Evolutionary conservation across 64 coral and sea anemone species (phyloP), one percentile per base, ranked within the genome.

Genomic region (Montipora cactus): DNA sequence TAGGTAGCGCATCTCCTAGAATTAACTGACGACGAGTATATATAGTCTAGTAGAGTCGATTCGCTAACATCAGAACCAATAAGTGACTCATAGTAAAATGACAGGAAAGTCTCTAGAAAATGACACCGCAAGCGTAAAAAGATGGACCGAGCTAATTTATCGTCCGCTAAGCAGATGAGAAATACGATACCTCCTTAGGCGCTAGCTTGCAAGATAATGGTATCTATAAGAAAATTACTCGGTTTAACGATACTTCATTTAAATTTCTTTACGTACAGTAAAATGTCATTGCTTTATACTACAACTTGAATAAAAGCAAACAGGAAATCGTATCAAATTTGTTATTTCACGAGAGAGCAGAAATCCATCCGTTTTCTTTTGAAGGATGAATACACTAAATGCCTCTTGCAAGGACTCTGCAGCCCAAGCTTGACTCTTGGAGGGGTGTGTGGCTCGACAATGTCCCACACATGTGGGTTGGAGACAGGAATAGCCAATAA

Each of bases 361-460:
- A 93, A 93, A 22, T 67, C 64, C 64, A 71, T 79, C 6, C 85
- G 47, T 72, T 62, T 91, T 61, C 47, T 83, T 10, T 71, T 84
- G 49, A 96, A 96, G 1, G 95, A 94, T 21, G 95, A 96, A 67
- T 94, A 67, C 82, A 76, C 92, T 16, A 96, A 44, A 87, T 96
- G 95, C 58, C 87, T 88, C 77, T 88, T 96, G 25, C 66, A 88
- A 79, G 95, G 95, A 87, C 87, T 96, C 76, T 96, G 91, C 75
- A 97, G 92, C 49, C 95, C 95, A 77, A 97, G 91, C 69, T 94
- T 90, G 21, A 97, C 94, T 67, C 89, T 53, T 59, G 95, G 92
- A 5, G 95, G 95, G 67, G 95, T 97, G 85, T 97, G 95, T 5
- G 95, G 95, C 16, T 97, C 95, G 44, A 97, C 91, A n/a, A 94